Evolutionary conservation across 2,797 vertebrate genomes (phyloP).

Genomic region (Takifugu rubripes): DNA sequence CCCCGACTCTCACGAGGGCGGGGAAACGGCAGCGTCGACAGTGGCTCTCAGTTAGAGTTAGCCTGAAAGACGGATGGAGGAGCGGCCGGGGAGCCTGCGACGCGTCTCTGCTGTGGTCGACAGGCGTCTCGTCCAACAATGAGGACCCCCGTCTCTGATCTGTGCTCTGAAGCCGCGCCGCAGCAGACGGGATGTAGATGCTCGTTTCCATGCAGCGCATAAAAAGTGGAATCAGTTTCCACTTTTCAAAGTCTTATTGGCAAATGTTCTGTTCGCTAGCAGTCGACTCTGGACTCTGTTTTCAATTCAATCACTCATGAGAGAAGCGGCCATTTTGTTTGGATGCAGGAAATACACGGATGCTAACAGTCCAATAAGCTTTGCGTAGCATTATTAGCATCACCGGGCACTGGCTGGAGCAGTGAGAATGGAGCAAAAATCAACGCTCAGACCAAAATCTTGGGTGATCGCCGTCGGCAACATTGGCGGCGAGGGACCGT

Average conservation of each 20-base stretch:
- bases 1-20: constrained; percentile 29
- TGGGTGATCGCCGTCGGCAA: too few relatives aligned
- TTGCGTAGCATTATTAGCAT: constrained; percentile 6
- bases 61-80: constrained; percentile 41
- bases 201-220: constrained; percentile 1
- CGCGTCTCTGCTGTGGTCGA: not conserved
- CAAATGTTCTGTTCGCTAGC: constrained; percentile 26
- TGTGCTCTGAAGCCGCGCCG: not conserved
- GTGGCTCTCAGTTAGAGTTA: constrained; percentile 51
- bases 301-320: not conserved
- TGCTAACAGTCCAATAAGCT: not conserved
- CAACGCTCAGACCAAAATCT: too few relatives aligned
- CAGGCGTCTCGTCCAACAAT: not conserved
- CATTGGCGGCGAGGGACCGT: too few relatives aligned
- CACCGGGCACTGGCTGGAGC: too few relatives aligned
- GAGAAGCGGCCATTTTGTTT: constrained; percentile 36
- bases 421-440: too few relatives aligned
- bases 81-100: constrained; percentile 7
- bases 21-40: constrained; percentile 35
- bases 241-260: constrained; percentile 16
- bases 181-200: constrained; percentile 9
- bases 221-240: constrained; percentile 16
- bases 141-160: not conserved
- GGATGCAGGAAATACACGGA: too few relatives aligned
- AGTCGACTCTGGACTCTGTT: constrained; percentile 12